These are phyloP conservation scores for Rhodophaea formosa DNA, from an alignment of 2,888 invertebrate genomes.

Conservation along the genomic window DNA sequence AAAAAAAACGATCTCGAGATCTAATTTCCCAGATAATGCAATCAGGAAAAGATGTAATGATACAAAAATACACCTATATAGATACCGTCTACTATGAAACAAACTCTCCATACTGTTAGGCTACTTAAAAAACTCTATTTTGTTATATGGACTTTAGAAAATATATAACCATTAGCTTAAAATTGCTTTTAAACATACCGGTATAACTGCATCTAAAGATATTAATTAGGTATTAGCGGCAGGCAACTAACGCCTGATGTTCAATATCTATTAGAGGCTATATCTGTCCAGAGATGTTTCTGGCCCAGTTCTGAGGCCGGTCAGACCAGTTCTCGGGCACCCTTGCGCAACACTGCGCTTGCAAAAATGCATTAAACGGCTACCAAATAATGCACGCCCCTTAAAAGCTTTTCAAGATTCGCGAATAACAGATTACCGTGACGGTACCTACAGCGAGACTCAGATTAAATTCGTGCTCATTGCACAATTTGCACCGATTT, in stretches of 20 bases:
- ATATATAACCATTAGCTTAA: not conserved
- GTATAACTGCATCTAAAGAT: not conserved
- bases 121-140: not conserved
- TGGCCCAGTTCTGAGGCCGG: conserved; percentile 77
- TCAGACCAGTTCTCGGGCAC: conserved; percentile 72
- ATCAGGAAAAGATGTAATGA: no score
- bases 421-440: conserved; percentile 59
- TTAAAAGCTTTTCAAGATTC: conserved; percentile 70
- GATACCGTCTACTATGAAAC: no score
- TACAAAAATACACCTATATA: no score
- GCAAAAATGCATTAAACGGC: conserved; percentile 75
- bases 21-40: no score
- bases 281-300: conserved; percentile 74
- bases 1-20: no score
- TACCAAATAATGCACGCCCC: conserved; percentile 66
- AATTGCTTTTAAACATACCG: not conserved
- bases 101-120: no score
- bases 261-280: conserved; percentile 76
- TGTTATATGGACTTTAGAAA: no score
- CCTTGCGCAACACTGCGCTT: conserved; percentile 72
- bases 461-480: conserved; percentile 50
- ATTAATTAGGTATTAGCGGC: not conserved
- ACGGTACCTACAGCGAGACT: conserved; percentile 45
- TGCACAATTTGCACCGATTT: conserved; percentile 66
- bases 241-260: conserved; percentile 40